phyloP scores from a whole-genome alignment of 2,888 invertebrate genomes.

The Temnothorax rugatulus region DNA sequence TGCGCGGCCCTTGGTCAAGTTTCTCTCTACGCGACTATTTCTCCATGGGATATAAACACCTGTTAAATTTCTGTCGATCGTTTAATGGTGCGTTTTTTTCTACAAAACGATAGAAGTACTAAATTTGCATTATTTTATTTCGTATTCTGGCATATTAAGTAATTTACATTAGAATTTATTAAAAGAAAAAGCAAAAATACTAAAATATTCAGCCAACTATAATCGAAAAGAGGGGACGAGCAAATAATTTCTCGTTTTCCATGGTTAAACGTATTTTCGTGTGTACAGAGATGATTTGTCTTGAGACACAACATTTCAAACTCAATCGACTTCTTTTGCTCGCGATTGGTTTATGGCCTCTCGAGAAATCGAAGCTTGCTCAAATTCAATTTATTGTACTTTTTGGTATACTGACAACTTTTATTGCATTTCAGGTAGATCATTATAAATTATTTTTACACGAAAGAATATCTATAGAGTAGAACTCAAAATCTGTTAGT shows the following conservation, averaged over 20 bases:
- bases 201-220: background rate
- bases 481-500: background rate
- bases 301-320: background rate
- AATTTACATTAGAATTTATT: background rate
- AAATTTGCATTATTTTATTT: background rate
- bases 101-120: background rate
- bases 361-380: background rate
- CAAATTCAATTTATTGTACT: background rate
- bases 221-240: background rate
- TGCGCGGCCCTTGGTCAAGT: background rate
- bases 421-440: conserved; percentile 7
- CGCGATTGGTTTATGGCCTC: conserved; percentile 21
- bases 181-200: background rate
- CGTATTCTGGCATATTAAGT: background rate
- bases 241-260: background rate
- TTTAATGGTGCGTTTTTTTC: background rate
- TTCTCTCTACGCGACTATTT: background rate
- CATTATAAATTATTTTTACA: background rate
- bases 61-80: background rate
- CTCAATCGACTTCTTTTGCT: conserved; percentile 7
- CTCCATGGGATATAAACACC: background rate
- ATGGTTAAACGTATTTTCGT: background rate
- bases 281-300: background rate
- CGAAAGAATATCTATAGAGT: background rate
- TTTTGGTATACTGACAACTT: background rate